Conservation (phyloP, 2,797 vertebrate genomes). For the Galaxias olidus region DNA sequence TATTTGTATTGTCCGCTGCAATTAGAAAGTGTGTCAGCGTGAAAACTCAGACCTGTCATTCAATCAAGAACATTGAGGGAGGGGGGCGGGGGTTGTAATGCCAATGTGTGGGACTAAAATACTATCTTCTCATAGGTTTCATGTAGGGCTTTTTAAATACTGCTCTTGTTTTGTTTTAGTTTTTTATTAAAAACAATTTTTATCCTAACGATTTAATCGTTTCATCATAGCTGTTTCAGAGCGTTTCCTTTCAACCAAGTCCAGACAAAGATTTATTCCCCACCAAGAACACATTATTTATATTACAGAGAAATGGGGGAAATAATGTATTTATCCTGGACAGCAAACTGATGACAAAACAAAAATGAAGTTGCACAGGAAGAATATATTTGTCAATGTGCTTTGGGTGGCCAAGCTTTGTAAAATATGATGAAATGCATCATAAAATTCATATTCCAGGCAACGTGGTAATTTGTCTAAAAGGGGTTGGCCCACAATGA, state of each 20-base stretch:
- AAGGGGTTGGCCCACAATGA: constrained; percentile 49
- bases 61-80: no score
- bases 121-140: no score
- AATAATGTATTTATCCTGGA: constrained; percentile 47
- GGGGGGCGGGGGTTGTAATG: no score
- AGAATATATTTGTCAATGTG: constrained; percentile 36
- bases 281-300: constrained; percentile 42
- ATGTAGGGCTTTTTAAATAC: constrained; percentile 39
- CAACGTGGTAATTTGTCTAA: constrained; percentile 46
- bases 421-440: constrained; percentile 47
- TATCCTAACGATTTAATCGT: constrained; percentile 23
- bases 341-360: constrained; percentile 62
- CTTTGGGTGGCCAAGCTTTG: constrained; percentile 42
- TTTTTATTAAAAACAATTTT: constrained; percentile 5
- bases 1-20: no score
- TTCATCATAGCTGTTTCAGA: neutral
- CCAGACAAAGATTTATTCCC: constrained; percentile 37
- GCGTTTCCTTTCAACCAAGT: constrained; percentile 36
- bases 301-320: constrained; percentile 31
- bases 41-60: no score
- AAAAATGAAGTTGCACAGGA: constrained; percentile 59
- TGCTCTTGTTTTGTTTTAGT: constrained; percentile 2
- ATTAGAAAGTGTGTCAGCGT: no score
- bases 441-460: constrained; percentile 50
- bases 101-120: neutral